A percentile compares a stretch with the other conserved stretches of the same genome.
These are phyloP conservation scores for Bruchidius siliquastri DNA, from an alignment of 2,888 invertebrate genomes.

Conservation along the genomic window DNA sequence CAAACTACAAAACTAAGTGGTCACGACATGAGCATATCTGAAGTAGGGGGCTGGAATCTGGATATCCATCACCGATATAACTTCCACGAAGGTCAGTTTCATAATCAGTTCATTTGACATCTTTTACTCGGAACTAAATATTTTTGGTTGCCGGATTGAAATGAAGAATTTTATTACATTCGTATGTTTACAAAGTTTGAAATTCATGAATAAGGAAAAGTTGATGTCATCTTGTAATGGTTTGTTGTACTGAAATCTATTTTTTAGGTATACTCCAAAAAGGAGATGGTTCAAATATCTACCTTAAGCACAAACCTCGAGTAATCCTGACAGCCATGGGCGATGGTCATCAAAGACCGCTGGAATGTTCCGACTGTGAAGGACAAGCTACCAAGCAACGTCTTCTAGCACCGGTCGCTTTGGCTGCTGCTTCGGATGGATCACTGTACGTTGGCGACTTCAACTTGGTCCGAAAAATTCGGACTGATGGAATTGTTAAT, in stretches of 20 bases:
- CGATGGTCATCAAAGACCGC: slow-evolving; percentile 81
- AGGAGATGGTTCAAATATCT: slow-evolving; percentile 94
- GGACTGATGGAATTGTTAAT: slow-evolving; percentile 76
- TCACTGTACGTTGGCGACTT: slow-evolving; percentile 94
- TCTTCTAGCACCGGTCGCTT: slow-evolving; percentile 85
- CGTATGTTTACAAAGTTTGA: no score
- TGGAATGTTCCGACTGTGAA: slow-evolving; percentile 78
- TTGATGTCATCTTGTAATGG: no score
- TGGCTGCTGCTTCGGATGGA: slow-evolving; percentile 89
- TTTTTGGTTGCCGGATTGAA: no score
- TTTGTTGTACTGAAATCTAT: slow-evolving; percentile 2
- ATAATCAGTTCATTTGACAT: neutral
- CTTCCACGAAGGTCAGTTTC: slow-evolving; percentile 80
- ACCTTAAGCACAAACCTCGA: slow-evolving; percentile 86
- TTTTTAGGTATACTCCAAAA: slow-evolving; percentile 85
- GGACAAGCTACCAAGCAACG: slow-evolving; percentile 76
- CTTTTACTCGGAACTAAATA: no score
- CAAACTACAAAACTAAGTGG: slow-evolving; percentile 93
- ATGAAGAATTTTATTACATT: no score
- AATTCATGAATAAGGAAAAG: no score
- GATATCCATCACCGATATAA: slow-evolving; percentile 98
- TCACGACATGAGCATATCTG: slow-evolving; percentile 94
- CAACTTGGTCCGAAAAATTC: slow-evolving; percentile 83
- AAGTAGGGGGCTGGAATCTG: slow-evolving; percentile 96
- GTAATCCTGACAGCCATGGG: slow-evolving; percentile 89